Percentiles rank a stretch among this genome's conserved stretches.
These are phyloP conservation scores for Empidonax alnorum DNA, from an alignment of 2,113 vertebrate species.

Conservation along the genomic window DNA sequence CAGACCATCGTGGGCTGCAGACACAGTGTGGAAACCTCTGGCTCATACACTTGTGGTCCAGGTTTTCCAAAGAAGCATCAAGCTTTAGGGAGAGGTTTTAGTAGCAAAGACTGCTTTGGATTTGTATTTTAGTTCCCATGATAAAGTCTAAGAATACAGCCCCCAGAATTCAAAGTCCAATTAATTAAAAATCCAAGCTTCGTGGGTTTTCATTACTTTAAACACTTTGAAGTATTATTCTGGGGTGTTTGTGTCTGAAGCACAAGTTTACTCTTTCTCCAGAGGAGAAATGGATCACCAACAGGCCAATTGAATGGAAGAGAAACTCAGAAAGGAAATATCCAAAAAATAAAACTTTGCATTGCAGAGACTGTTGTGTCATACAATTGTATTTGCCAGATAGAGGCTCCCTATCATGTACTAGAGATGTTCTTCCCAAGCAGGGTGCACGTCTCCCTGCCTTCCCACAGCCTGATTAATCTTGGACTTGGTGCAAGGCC, in stretches of 20 bases:
- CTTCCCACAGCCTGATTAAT: neutral
- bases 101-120: neutral
- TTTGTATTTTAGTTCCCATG: neutral
- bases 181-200: neutral
- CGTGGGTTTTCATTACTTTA: neutral
- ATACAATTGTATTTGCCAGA: neutral
- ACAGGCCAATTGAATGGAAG: neutral
- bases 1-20: neutral
- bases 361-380: neutral
- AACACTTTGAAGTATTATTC: neutral
- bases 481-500: neutral
- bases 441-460: neutral
- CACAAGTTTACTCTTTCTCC: neutral
- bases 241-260: neutral
- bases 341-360: neutral
- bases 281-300: neutral
- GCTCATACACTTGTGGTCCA: neutral
- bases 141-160: neutral
- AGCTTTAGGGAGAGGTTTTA: neutral
- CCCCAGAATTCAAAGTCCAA: neutral
- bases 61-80: neutral
- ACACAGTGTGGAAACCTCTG: constrained; percentile 28
- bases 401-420: neutral
- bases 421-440: neutral
- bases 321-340: neutral